phyloP scores from a whole-genome alignment of 1,140 invertebrate species.

The Littorina saxatilis region DNA sequence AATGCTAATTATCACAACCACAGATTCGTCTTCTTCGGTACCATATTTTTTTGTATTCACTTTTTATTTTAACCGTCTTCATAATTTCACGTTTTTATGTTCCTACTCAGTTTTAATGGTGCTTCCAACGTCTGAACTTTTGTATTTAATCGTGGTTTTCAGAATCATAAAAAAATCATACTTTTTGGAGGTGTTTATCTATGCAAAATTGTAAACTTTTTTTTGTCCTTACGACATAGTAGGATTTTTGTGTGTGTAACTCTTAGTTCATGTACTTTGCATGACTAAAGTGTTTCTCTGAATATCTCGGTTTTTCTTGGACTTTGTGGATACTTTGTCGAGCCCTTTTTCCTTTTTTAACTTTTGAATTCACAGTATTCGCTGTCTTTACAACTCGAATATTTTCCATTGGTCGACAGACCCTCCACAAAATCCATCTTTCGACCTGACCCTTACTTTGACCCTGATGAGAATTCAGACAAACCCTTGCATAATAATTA shows the following conservation, averaged over 20 bases:
- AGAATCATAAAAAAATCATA: slow-evolving; percentile 9
- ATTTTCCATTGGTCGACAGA: not conserved
- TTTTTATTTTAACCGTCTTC: not conserved
- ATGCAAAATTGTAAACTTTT: not conserved
- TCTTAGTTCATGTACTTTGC: slow-evolving; percentile 38
- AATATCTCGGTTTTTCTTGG: slow-evolving; percentile 31
- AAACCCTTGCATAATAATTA: not conserved
- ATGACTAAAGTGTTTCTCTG: slow-evolving; percentile 33
- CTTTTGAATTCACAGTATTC: not conserved
- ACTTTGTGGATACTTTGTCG: slow-evolving; percentile 11
- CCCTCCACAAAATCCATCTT: slow-evolving; percentile 27
- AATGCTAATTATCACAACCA: not conserved
- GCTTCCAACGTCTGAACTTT: slow-evolving; percentile 9
- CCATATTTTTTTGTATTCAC: not conserved
- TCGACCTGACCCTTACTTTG: slow-evolving; percentile 26
- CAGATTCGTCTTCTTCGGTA: not conserved
- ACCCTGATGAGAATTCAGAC: slow-evolving; percentile 22
- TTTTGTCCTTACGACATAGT: not conserved
- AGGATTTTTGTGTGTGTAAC: slow-evolving; percentile 6
- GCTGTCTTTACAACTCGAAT: not conserved
- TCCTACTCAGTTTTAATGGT: slow-evolving; percentile 16
- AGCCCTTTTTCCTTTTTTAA: not conserved
- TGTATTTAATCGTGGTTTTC: slow-evolving; percentile 6
- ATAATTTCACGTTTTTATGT: slow-evolving; percentile 3
- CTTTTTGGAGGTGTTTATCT: slow-evolving; percentile 18